Evolutionary conservation across 1,140 invertebrate genomes (phyloP).

Genomic region (Ooceraea biroi): DNA sequence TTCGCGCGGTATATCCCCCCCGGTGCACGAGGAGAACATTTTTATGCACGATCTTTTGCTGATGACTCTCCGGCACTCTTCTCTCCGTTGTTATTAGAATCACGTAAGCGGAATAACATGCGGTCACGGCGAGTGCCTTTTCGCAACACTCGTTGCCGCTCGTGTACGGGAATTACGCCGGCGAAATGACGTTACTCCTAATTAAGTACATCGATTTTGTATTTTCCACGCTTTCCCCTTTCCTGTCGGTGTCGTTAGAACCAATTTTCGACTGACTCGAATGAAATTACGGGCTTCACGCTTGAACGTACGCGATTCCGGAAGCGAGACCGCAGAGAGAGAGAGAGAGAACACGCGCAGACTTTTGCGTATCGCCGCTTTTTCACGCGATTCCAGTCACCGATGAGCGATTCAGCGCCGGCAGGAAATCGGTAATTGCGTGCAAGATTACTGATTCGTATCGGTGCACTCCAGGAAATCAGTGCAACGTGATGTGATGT

Average conservation of each 20-base stretch:
- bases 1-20: no score
- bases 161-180: conserved; percentile 25
- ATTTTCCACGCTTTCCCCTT: conserved; percentile 1
- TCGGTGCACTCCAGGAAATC: not conserved
- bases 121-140: not conserved
- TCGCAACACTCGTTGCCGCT: not conserved
- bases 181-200: conserved; percentile 9
- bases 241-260: conserved; percentile 3
- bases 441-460: not conserved
- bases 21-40: no score
- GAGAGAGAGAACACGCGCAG: no score
- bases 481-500: conserved; percentile 13
- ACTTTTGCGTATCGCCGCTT: not conserved
- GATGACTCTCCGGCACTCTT: not conserved
- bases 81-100: not conserved
- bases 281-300: not conserved
- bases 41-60: not conserved
- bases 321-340: not conserved
- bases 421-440: conserved; percentile 4
- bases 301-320: not conserved
- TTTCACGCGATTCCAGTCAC: not conserved
- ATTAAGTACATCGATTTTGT: conserved; percentile 1
- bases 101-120: conserved; percentile 15
- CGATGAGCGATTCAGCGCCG: conserved; percentile 1
- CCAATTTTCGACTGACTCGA: not conserved